Percentiles rank a stretch among this genome's conserved stretches.
Conservation (phyloP, 2,888 invertebrate genomes). For the Leucophenga maculata region DNA sequence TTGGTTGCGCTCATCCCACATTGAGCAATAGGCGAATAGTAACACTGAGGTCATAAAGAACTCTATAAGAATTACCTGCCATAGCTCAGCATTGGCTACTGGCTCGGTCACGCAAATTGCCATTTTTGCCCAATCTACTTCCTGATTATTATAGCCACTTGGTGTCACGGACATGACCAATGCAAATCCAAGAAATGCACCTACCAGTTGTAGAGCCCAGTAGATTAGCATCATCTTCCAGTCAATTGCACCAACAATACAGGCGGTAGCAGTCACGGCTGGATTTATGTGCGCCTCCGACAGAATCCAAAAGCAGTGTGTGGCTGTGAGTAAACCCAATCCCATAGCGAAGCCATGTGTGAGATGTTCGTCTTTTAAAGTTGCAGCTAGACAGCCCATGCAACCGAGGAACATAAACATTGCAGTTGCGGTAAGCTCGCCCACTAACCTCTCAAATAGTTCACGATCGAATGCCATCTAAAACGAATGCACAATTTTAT, state of each 20-base stretch:
- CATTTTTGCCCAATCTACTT: too few relatives aligned
- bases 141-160: not conserved
- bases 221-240: constrained; percentile 42
- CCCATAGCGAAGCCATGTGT: constrained; percentile 35
- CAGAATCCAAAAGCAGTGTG: constrained; percentile 34
- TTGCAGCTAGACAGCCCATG: not conserved
- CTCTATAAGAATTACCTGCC: too few relatives aligned
- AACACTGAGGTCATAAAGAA: too few relatives aligned
- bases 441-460: not conserved
- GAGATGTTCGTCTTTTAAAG: too few relatives aligned
- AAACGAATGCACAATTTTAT: too few relatives aligned
- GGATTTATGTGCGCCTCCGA: constrained; percentile 47
- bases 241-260: constrained; percentile 33
- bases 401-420: constrained; percentile 39
- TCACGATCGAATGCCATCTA: not conserved
- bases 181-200: constrained; percentile 23
- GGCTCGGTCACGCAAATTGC: constrained; percentile 12
- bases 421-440: constrained; percentile 37
- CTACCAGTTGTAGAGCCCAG: constrained; percentile 34
- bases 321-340: constrained; percentile 25
- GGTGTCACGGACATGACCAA: constrained; percentile 1
- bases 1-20: too few relatives aligned
- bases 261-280: constrained; percentile 34
- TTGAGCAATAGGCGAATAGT: too few relatives aligned
- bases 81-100: not conserved